Evolutionary conservation across 2,113 vertebrate species (phyloP).

Genomic region (Barnardius zonarius): DNA sequence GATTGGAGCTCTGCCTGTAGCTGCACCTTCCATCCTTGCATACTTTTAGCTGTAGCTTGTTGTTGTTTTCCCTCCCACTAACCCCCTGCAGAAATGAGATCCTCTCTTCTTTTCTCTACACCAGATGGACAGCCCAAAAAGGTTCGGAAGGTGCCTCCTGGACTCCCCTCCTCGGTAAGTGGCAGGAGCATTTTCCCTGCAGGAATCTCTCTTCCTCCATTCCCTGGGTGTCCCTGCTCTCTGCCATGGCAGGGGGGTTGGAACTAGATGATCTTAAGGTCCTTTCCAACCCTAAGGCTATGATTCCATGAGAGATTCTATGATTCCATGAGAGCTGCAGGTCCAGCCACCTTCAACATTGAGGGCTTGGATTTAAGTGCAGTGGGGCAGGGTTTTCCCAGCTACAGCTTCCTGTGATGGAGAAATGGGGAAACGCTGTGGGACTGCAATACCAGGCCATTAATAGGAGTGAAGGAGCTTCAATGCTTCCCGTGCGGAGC

Average conservation of each 20-base stretch:
- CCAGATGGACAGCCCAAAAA: conserved; percentile 96
- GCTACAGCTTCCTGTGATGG: accelerated
- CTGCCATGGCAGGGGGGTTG: no score
- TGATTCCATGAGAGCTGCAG: accelerated
- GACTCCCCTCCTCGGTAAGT: conserved; percentile 96
- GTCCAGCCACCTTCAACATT: accelerated
- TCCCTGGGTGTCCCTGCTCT: neutral
- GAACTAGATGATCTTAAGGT: no score
- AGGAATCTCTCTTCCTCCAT: accelerated
- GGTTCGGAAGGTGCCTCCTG: conserved; percentile 95
- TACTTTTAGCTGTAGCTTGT: neutral
- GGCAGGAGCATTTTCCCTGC: accelerated
- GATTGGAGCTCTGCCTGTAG: neutral
- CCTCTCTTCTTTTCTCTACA: neutral
- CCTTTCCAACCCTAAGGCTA: neutral
- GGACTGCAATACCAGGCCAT: no score
- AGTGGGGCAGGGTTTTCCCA: neutral
- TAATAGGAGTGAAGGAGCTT: accelerated
- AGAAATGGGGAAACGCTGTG: accelerated
- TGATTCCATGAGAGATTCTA: accelerated
- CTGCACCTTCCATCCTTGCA: neutral
- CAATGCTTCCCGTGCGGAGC: neutral
- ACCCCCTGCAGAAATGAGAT: neutral
- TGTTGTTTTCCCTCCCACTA: neutral
- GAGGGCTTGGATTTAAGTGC: neutral